A percentile compares a stretch with the other conserved stretches of the same genome.
phyloP scores from a whole-genome alignment of 2,888 invertebrate species.

The Uropetala carovei region DNA sequence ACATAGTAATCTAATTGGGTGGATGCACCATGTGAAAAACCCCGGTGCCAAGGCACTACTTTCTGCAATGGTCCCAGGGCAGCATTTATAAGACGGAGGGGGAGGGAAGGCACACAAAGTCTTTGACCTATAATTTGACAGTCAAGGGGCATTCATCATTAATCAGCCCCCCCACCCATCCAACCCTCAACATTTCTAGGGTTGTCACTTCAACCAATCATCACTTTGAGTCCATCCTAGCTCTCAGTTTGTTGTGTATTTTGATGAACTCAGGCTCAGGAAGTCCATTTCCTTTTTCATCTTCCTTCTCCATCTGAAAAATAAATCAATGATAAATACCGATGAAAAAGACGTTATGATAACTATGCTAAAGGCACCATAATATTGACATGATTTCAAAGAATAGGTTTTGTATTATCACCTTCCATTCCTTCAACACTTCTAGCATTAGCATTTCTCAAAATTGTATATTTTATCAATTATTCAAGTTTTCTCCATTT shows the following conservation, averaged over 20 bases:
- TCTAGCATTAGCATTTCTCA: too few species aligned
- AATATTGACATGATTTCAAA: too few species aligned
- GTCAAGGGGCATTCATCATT: slow-evolving; percentile 37
- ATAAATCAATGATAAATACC: slow-evolving; percentile 49
- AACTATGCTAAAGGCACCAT: not conserved
- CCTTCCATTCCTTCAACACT: too few species aligned
- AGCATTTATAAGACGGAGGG: slow-evolving; percentile 38
- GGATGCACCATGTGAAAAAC: slow-evolving; percentile 52
- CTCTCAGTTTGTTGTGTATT: slow-evolving; percentile 81
- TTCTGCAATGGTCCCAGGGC: slow-evolving; percentile 60
- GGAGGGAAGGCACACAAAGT: slow-evolving; percentile 63
- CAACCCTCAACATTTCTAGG: not conserved
- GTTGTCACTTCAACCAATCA: slow-evolving; percentile 23
- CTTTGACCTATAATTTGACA: slow-evolving; percentile 48
- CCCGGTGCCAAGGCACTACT: slow-evolving; percentile 59
- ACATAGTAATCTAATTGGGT: slow-evolving; percentile 45
- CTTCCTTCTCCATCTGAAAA: slow-evolving; percentile 70
- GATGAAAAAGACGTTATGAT: not conserved
- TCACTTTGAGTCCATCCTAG: slow-evolving; percentile 74
- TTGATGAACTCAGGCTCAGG: slow-evolving; percentile 78
- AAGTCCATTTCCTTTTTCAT: slow-evolving; percentile 67
- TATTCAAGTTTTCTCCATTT: too few species aligned
- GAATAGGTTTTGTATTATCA: too few species aligned
- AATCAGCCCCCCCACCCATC: slow-evolving; percentile 55
- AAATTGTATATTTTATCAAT: too few species aligned